phyloP scores from a whole-genome alignment of 2,888 invertebrate species.

The Luffia ferchaultella region DNA sequence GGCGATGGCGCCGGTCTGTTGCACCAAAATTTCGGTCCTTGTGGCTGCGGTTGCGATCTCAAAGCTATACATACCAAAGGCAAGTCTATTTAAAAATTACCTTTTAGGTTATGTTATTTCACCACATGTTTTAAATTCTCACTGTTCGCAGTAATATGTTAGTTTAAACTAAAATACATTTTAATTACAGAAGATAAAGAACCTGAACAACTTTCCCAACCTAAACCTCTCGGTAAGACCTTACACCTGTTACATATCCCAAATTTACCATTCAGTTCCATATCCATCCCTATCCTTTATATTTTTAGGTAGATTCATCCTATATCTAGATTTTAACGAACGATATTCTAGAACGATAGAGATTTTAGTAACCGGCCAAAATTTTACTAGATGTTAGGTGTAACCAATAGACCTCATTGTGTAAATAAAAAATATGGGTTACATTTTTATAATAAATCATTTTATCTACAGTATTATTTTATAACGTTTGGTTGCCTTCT shows the following conservation, averaged over 20 bases:
- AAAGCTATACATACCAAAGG: slow-evolving; percentile 76
- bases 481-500: too few relatives aligned
- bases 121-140: slow-evolving; percentile 22
- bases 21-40: slow-evolving; percentile 68
- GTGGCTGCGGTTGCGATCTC: slow-evolving; percentile 73
- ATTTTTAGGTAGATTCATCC: too few relatives aligned
- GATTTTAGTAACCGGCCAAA: too few relatives aligned
- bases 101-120: slow-evolving; percentile 51
- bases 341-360: too few relatives aligned
- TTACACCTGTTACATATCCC: slow-evolving; percentile 7
- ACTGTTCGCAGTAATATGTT: neutral
- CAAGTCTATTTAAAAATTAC: slow-evolving; percentile 40
- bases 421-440: too few relatives aligned
- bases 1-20: slow-evolving; percentile 39
- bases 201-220: slow-evolving; percentile 24
- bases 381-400: too few relatives aligned
- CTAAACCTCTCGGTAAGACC: slow-evolving; percentile 50
- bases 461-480: too few relatives aligned
- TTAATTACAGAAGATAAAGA: slow-evolving; percentile 32
- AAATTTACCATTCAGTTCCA: too few relatives aligned
- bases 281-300: too few relatives aligned
- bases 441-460: too few relatives aligned
- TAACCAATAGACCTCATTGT: too few relatives aligned
- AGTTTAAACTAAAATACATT: slow-evolving; percentile 7
- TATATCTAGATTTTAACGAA: too few relatives aligned